phyloP scores from a whole-genome alignment of 2,113 vertebrate genomes.

The Boleophthalmus pectinirostris region DNA sequence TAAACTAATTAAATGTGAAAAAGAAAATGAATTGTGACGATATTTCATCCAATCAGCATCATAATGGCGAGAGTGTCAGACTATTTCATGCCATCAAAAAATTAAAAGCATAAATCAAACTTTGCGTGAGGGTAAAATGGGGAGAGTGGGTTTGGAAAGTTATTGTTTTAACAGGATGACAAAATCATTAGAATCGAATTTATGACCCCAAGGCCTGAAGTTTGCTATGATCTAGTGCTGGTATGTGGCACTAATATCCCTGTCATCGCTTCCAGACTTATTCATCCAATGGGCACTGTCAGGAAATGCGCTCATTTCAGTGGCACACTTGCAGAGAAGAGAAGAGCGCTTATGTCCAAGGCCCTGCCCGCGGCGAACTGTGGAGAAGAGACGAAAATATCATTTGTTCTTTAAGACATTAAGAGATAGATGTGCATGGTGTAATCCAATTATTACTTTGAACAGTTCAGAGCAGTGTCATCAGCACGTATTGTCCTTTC shows the following conservation, averaged over 20 bases:
- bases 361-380: conserved; percentile 22
- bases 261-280: conserved; percentile 53
- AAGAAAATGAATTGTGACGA: conserved; percentile 87
- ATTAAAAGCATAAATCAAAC: conserved; percentile 97
- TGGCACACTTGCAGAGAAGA: conserved; percentile 45
- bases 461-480: conserved; percentile 1
- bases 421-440: conserved; percentile 15
- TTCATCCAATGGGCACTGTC: conserved; percentile 53
- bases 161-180: conserved; percentile 83
- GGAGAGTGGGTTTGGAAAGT: conserved; percentile 70
- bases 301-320: conserved; percentile 63
- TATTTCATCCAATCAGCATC: conserved; percentile 85
- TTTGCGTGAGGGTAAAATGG: conserved; percentile 63
- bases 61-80: conserved; percentile 85
- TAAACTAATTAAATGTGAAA: conserved; percentile 88
- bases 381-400: conserved; percentile 28
- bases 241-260: conserved; percentile 64
- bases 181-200: conserved; percentile 89
- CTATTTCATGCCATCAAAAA: conserved; percentile 87
- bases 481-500: neutral
- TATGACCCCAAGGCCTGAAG: conserved; percentile 77
- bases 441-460: conserved; percentile 17
- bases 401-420: conserved; percentile 16
- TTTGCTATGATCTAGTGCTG: conserved; percentile 64
- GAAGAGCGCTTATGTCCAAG: conserved; percentile 33